Evolutionary conservation across 2,113 vertebrate genomes (phyloP).

Genomic region (Echinops telfairi): DNA sequence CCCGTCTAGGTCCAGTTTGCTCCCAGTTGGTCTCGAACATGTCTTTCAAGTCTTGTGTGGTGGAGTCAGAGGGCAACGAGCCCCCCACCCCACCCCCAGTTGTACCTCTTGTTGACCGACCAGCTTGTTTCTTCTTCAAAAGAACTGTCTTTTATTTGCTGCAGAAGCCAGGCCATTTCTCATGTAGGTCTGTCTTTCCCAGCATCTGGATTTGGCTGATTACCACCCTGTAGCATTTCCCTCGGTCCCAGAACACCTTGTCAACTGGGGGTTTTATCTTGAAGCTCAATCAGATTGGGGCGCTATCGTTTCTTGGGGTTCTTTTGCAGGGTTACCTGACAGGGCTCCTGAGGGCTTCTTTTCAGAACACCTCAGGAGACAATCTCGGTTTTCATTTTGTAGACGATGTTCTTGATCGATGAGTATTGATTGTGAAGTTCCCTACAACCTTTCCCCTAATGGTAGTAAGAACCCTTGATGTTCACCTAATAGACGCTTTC

Average conservation of each 20-base stretch:
- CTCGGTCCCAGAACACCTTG: constrained; percentile 44
- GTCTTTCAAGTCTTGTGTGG: background rate
- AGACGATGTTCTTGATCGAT: background rate
- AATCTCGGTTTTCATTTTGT: constrained; percentile 41
- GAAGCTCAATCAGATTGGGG: background rate
- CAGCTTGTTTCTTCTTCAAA: background rate
- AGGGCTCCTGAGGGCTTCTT: background rate
- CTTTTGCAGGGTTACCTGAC: background rate
- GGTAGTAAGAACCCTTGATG: background rate
- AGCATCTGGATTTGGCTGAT: background rate
- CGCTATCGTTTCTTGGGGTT: background rate
- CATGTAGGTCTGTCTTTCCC: background rate
- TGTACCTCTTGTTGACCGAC: background rate
- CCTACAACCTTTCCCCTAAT: background rate
- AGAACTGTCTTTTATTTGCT: background rate
- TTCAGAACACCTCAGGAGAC: background rate
- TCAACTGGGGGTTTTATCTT: constrained; percentile 1
- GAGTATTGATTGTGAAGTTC: background rate
- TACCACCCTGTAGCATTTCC: background rate
- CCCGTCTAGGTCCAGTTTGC: background rate
- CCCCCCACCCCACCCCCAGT: background rate
- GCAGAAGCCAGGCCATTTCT: constrained; percentile 44
- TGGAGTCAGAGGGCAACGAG: constrained; percentile 39
- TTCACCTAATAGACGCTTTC: background rate
- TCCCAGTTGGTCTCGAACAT: background rate